Conservation (phyloP, 2,888 invertebrate genomes). For the Melieria crassipennis region DNA sequence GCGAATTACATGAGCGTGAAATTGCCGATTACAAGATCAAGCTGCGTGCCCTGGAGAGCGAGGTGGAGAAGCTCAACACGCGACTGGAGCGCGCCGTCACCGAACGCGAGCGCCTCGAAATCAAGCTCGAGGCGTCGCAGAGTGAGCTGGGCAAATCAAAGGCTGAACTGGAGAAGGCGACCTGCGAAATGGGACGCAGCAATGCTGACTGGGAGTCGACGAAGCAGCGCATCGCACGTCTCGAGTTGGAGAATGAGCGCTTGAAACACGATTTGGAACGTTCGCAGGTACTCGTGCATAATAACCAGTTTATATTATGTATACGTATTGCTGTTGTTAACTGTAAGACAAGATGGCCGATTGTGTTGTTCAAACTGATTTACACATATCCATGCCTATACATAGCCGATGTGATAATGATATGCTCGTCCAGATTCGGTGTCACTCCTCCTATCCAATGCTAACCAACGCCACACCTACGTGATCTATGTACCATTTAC, state of each 20-base stretch:
- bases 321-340: not conserved
- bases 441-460: too few species aligned
- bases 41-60: conserved; percentile 88
- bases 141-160: conserved; percentile 94
- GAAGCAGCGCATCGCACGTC: conserved; percentile 79
- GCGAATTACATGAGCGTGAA: conserved; percentile 91
- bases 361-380: not conserved
- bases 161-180: conserved; percentile 91
- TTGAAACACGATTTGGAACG: conserved; percentile 86
- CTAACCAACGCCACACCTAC: too few species aligned
- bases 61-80: conserved; percentile 88
- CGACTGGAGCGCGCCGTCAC: conserved; percentile 88
- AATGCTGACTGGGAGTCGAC: conserved; percentile 76
- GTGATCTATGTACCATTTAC: too few species aligned
- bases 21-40: conserved; percentile 96
- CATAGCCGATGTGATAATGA: too few species aligned
- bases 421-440: too few species aligned
- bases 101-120: conserved; percentile 90
- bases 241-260: conserved; percentile 91
- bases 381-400: not conserved
- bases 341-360: not conserved
- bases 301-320: conserved; percentile 58
- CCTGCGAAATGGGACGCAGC: conserved; percentile 86
- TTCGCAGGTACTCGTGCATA: conserved; percentile 71
- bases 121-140: conserved; percentile 91